Evolutionary conservation across 2,113 vertebrate genomes (phyloP).

Genomic region (Tretioscincus oriximinensis): DNA sequence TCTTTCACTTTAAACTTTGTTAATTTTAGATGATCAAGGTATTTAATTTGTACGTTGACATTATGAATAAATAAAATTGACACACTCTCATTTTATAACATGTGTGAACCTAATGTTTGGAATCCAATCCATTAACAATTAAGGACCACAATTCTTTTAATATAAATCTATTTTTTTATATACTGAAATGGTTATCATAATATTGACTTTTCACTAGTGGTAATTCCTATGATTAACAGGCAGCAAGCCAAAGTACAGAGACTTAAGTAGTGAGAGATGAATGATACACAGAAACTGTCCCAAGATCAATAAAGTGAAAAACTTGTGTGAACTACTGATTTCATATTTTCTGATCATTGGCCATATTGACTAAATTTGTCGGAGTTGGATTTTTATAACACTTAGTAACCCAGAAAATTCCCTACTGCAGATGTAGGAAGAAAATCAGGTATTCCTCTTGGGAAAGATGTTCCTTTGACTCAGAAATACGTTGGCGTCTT

Average conservation of each 20-base stretch:
- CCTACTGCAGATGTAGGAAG: background rate
- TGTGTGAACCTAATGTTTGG: background rate
- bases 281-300: background rate
- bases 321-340: background rate
- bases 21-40: no score
- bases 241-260: background rate
- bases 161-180: background rate
- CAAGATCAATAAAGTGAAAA: background rate
- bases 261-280: background rate
- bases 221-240: background rate
- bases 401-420: background rate
- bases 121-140: background rate
- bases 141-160: background rate
- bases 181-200: background rate
- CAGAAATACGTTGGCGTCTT: background rate
- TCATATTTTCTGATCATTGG: background rate
- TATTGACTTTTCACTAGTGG: background rate
- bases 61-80: no score
- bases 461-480: background rate
- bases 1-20: no score
- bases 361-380: background rate
- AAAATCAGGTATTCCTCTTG: background rate
- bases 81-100: background rate
- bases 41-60: no score
- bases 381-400: background rate